phyloP scores from a whole-genome alignment of 2,888 invertebrate genomes.

The Cheiracanthium punctorium region DNA sequence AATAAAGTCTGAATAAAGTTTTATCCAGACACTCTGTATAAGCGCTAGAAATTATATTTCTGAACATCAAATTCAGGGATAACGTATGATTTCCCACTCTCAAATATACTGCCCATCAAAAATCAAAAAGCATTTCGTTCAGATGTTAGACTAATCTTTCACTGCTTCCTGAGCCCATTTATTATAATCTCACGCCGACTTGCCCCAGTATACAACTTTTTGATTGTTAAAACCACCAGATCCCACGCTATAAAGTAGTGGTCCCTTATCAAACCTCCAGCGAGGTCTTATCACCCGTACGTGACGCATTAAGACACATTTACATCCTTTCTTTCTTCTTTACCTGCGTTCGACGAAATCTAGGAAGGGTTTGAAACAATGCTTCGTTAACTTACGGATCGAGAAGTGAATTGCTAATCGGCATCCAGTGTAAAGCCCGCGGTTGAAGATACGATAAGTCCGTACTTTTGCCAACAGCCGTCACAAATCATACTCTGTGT shows the following conservation, averaged over 20 bases:
- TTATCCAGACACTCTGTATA: too few species aligned
- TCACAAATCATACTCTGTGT: constrained; percentile 55
- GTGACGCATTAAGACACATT: constrained; percentile 57
- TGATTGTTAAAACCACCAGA: constrained; percentile 9
- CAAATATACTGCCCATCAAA: not conserved
- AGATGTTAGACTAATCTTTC: not conserved
- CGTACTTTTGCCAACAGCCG: constrained; percentile 6
- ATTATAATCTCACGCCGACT: constrained; percentile 7
- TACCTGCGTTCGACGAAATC: not conserved
- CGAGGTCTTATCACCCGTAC: constrained; percentile 45
- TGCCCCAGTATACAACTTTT: not conserved
- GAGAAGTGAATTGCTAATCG: constrained; percentile 57
- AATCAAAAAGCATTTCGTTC: not conserved
- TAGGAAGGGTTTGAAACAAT: constrained; percentile 41
- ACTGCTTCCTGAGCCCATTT: constrained; percentile 3
- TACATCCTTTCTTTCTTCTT: not conserved
- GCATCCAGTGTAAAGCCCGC: constrained; percentile 15
- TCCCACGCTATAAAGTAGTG: not conserved
- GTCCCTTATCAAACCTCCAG: constrained; percentile 1
- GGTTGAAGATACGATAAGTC: constrained; percentile 36
- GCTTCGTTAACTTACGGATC: constrained; percentile 52
- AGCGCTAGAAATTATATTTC: too few species aligned
- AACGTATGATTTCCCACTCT: too few species aligned
- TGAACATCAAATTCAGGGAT: too few species aligned
- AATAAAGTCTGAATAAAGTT: too few species aligned